Conservation (phyloP, 2,113 vertebrate genomes). For the Arothron firmamentum region DNA sequence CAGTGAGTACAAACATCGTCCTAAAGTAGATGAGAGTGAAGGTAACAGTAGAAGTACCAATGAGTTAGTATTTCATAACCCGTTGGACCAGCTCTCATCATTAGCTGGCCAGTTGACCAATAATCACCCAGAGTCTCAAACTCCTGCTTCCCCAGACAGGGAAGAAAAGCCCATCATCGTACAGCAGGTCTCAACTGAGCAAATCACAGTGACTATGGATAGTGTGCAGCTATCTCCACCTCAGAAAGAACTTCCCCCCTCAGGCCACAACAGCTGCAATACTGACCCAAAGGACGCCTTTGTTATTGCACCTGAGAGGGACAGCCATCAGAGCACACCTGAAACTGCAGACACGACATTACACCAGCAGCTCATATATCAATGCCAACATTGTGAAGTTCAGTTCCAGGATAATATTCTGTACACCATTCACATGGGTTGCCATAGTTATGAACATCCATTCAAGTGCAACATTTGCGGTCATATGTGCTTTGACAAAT, state of each 20-base stretch:
- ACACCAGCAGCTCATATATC: conserved; percentile 85
- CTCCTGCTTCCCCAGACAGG: conserved; percentile 80
- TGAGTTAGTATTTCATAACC: conserved; percentile 84
- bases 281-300: conserved; percentile 82
- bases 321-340: conserved; percentile 87
- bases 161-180: conserved; percentile 94
- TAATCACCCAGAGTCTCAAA: conserved; percentile 79
- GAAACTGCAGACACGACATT: conserved; percentile 67
- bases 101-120: conserved; percentile 88
- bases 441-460: conserved; percentile 92
- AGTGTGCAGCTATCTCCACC: conserved; percentile 77
- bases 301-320: conserved; percentile 82
- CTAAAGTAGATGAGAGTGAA: conserved; percentile 39
- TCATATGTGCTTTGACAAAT: conserved; percentile 90
- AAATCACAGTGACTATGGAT: conserved; percentile 70
- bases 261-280: conserved; percentile 78
- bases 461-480: conserved; percentile 98
- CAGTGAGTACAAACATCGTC: conserved; percentile 75
- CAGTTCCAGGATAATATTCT: conserved; percentile 96
- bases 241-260: conserved; percentile 76
- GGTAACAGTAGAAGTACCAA: conserved; percentile 72
- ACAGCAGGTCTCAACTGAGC: conserved; percentile 78
- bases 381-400: conserved; percentile 95
- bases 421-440: conserved; percentile 98
- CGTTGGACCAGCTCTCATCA: conserved; percentile 91